Conservation (phyloP, 2,113 vertebrate genomes). For the Odocoileus virginianus region DNA sequence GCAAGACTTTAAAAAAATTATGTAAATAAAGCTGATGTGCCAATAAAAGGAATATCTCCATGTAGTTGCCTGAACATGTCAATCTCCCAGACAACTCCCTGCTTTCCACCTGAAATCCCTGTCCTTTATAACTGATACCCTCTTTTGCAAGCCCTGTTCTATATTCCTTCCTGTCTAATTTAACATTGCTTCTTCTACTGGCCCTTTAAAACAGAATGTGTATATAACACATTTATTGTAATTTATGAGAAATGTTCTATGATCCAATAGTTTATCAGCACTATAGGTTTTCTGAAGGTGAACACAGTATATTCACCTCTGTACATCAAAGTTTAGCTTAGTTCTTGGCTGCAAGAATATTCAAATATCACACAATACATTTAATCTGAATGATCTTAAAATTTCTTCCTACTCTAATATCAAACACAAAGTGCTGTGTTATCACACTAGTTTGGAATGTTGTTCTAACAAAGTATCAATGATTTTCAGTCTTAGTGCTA, state of each 20-base stretch:
- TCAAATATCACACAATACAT: not conserved
- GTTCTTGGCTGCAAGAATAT: not conserved
- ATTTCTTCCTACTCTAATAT: not conserved
- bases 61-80: not conserved
- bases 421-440: not conserved
- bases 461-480: not conserved
- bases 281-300: not conserved
- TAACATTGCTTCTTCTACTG: not conserved
- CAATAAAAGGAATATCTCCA: not conserved
- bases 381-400: not conserved
- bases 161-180: not conserved
- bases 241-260: not conserved
- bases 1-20: not conserved
- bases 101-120: not conserved
- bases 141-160: not conserved
- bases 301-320: not conserved
- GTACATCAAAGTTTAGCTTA: not conserved
- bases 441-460: not conserved
- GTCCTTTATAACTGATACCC: not conserved
- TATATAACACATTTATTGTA: not conserved
- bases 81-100: accelerated
- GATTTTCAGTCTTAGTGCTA: not conserved
- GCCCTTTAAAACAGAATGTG: not conserved
- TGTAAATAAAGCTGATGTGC: not conserved
- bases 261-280: not conserved